A percentile compares a stretch with the other conserved stretches of the same genome.
Conservation (phyloP, 2,888 invertebrate genomes). For the Chrysina gloriosa region DNA sequence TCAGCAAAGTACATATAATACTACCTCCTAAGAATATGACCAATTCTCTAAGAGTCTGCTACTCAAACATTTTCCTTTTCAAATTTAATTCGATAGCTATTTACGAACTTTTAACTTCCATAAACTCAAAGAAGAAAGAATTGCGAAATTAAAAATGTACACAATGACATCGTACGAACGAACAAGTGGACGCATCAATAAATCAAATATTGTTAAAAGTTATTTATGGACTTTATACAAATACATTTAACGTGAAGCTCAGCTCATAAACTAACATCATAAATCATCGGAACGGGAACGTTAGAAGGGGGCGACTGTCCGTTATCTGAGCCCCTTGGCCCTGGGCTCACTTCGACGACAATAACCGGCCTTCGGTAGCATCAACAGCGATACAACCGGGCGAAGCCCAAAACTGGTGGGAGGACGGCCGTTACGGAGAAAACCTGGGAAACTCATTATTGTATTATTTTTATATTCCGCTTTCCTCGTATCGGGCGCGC, state of each 20-base stretch:
- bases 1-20: too few relatives aligned
- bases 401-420: too few relatives aligned
- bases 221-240: slow-evolving; percentile 52
- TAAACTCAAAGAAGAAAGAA: neutral
- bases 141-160: slow-evolving; percentile 9
- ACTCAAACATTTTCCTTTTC: too few relatives aligned
- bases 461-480: slow-evolving; percentile 38
- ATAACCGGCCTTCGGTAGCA: slow-evolving; percentile 3
- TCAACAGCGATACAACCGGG: neutral
- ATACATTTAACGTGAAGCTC: slow-evolving; percentile 51
- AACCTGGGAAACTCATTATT: slow-evolving; percentile 36
- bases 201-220: slow-evolving; percentile 51
- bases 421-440: too few relatives aligned
- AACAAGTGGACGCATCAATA: slow-evolving; percentile 44
- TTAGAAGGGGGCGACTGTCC: slow-evolving; percentile 47
- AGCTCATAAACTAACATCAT: slow-evolving; percentile 52
- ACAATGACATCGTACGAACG: neutral
- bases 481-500: slow-evolving; percentile 8
- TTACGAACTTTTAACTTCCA: too few relatives aligned
- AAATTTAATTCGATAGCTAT: too few relatives aligned
- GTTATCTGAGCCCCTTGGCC: slow-evolving; percentile 46
- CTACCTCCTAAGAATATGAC: too few relatives aligned
- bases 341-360: slow-evolving; percentile 24
- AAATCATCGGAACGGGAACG: slow-evolving; percentile 49
- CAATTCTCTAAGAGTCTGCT: too few relatives aligned